Percentiles rank a stretch among this genome's conserved stretches.
Evolutionary conservation across 1,140 invertebrate genomes (phyloP).

Genomic region (Zophobas atratus): DNA sequence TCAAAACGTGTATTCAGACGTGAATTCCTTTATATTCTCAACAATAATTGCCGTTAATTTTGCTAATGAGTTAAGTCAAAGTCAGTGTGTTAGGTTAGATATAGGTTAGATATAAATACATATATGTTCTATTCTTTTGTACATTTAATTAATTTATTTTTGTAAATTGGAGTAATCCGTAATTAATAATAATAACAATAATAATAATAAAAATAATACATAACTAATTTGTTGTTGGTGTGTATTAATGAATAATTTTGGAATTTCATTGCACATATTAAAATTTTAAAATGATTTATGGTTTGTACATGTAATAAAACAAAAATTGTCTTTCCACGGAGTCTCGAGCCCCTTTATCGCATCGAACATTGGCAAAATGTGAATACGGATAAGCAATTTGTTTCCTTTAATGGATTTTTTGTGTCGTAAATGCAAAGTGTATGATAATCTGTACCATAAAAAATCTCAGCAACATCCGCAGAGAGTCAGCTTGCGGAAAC

Average conservation of each 20-base stretch:
- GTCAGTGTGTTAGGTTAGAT: too few species aligned
- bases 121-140: too few species aligned
- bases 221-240: background rate
- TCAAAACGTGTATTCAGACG: too few species aligned
- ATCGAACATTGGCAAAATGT: conserved; percentile 50
- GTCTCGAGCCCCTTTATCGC: conserved; percentile 37
- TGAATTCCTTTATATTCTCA: too few species aligned
- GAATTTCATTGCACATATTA: too few species aligned
- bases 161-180: too few species aligned
- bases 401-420: conserved; percentile 55
- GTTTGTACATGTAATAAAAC: conserved; percentile 40
- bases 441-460: conserved; percentile 50
- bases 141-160: too few species aligned
- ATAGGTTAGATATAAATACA: too few species aligned
- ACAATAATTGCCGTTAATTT: too few species aligned
- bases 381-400: conserved; percentile 52
- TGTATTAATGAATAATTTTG: background rate
- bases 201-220: too few species aligned
- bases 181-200: too few species aligned
- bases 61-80: too few species aligned
- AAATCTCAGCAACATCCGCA: conserved; percentile 45
- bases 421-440: conserved; percentile 54
- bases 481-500: conserved; percentile 39
- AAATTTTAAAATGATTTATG: conserved; percentile 32
- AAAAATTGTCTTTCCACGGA: conserved; percentile 24